Evolutionary conservation across 2,888 invertebrate genomes (phyloP), one percentile per base, ranked within the genome.

Genomic region (Iselma pallidipennis): DNA sequence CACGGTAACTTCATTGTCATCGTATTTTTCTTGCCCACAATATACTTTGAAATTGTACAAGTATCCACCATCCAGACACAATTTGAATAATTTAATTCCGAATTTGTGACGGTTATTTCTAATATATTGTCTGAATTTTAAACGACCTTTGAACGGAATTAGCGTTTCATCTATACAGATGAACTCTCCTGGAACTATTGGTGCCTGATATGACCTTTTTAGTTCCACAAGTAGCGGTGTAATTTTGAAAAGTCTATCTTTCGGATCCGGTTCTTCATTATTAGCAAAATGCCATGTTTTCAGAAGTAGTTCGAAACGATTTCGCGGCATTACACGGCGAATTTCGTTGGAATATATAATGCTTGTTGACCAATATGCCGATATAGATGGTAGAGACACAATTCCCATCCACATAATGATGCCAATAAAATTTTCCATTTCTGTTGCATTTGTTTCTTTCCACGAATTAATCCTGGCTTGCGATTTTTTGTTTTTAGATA

Each of bases 121-220:
- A n/a, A 71, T 68, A 42, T 69, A 69, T 42, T 70, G 69, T 45
- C 52, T 55, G 51, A 72, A 69, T 45, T 55, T 57, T 42, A 68
- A 25, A n/a, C 59, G 28, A 12, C 68, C 69, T 50, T 61, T 48
- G 45, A 68, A 63, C 14, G 68, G 64, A 9, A 71, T 59, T 7
- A 70, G 31, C 3, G 69, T 68, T 65, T 70, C 67, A 49, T 68
- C 67, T 16, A 68, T 62, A 50, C 65, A 70, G 6, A 66, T 28
- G 25, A 59, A 42, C 52, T 63, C 59, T 10, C 26, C 19, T 10
- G 68, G 66, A 45, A 59, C 48, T 23, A 57, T 49, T 6, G 6
- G 23, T 12, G 26, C 14, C 37, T 63, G 63, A 48, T 65, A 63
- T 53, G 10, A 66, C 42, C 66, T 29, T 56, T 60, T 62, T 1